phyloP scores from a whole-genome alignment of 2,888 invertebrate genomes.

The Erebia epiphron region DNA sequence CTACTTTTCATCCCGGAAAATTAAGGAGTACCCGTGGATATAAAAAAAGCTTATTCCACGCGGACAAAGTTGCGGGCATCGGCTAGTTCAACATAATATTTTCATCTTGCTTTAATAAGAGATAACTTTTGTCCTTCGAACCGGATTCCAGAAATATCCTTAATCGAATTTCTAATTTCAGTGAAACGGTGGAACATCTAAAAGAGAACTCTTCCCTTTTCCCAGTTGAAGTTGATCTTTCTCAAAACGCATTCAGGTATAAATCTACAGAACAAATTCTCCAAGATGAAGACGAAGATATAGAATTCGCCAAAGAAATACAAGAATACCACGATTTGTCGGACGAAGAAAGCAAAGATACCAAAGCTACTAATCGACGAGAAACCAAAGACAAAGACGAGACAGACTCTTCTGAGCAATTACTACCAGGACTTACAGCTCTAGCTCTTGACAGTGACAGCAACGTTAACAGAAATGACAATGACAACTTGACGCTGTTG shows the following conservation, averaged over 20 bases:
- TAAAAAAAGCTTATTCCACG: too few relatives aligned
- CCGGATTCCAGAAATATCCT: neutral
- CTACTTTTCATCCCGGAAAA: too few relatives aligned
- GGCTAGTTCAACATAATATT: too few relatives aligned
- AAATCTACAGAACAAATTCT: slow-evolving; percentile 84
- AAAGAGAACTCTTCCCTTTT: slow-evolving; percentile 90
- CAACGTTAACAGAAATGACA: slow-evolving; percentile 34
- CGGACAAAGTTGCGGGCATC: too few relatives aligned
- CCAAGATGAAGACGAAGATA: slow-evolving; percentile 82
- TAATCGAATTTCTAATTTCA: slow-evolving; percentile 72
- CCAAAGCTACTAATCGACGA: slow-evolving; percentile 64
- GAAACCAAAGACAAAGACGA: slow-evolving; percentile 65
- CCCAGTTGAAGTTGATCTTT: slow-evolving; percentile 97
- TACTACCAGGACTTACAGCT: slow-evolving; percentile 62
- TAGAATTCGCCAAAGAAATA: slow-evolving; percentile 76
- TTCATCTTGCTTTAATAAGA: neutral
- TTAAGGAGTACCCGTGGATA: too few relatives aligned
- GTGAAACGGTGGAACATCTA: slow-evolving; percentile 89
- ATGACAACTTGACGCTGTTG: slow-evolving; percentile 68
- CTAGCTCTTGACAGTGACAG: slow-evolving; percentile 68
- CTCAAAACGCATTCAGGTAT: slow-evolving; percentile 96
- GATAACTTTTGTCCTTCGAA: neutral
- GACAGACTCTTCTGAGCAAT: slow-evolving; percentile 64
- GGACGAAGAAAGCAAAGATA: slow-evolving; percentile 67
- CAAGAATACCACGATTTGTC: slow-evolving; percentile 74